Percentiles rank a stretch among this genome's conserved stretches.
Evolutionary conservation across 2,888 invertebrate genomes (phyloP).

Genomic region (Dynastes tityus): DNA sequence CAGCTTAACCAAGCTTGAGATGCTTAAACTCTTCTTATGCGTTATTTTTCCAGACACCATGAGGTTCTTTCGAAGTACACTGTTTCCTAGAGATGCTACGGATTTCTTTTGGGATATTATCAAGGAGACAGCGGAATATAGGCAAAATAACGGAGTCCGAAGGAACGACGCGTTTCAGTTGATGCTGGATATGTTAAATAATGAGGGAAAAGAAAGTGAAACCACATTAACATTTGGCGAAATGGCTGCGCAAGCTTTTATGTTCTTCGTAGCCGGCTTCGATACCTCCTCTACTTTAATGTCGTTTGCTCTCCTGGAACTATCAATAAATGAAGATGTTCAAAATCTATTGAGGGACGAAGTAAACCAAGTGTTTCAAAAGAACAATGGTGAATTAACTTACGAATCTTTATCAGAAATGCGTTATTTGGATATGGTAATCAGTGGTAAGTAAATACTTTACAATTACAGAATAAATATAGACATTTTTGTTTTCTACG

Average conservation of each 20-base stretch:
- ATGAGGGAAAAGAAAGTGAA: conserved; percentile 49
- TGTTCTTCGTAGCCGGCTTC: conserved; percentile 73
- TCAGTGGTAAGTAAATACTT: conserved; percentile 52
- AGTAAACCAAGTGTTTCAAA: conserved; percentile 61
- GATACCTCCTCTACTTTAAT: conserved; percentile 72
- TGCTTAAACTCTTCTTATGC: conserved; percentile 23
- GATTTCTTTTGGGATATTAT: conserved; percentile 71
- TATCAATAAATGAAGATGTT: conserved; percentile 67
- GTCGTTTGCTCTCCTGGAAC: conserved; percentile 69
- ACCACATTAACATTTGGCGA: conserved; percentile 56
- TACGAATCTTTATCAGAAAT: conserved; percentile 70
- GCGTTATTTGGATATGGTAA: conserved; percentile 65
- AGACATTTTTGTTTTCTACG: too few species aligned
- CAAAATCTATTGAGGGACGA: conserved; percentile 66
- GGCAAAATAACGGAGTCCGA: conserved; percentile 69
- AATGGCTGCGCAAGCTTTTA: conserved; percentile 69
- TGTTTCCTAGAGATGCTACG: conserved; percentile 58
- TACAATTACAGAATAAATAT: too few species aligned
- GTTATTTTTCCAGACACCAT: conserved; percentile 56
- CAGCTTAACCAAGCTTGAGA: neutral
- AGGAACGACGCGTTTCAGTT: conserved; percentile 74
- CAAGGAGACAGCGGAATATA: conserved; percentile 68
- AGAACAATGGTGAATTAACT: conserved; percentile 65
- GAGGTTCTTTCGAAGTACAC: conserved; percentile 55
- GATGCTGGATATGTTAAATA: conserved; percentile 69